Conservation (phyloP, 2,113 vertebrate genomes). For the Lampris megalopsis region DNA sequence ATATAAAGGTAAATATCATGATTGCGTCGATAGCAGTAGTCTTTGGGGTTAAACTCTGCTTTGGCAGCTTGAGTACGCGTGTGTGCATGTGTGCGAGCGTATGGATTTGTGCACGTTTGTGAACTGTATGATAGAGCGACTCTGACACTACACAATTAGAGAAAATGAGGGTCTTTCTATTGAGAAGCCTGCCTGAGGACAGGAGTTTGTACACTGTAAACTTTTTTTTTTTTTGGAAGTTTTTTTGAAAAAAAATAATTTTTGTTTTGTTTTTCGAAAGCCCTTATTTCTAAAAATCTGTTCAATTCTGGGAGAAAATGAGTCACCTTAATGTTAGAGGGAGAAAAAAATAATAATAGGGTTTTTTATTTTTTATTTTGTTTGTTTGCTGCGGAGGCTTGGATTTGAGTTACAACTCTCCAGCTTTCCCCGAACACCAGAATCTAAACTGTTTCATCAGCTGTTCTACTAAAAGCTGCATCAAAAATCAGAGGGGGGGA, state of each 20-base stretch:
- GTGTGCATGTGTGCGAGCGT: slow-evolving; percentile 60
- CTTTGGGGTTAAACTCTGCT: slow-evolving; percentile 87
- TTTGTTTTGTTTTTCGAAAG: slow-evolving; percentile 74
- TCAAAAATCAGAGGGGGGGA: slow-evolving; percentile 84
- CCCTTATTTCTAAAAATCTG: slow-evolving; percentile 91
- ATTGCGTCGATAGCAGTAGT: slow-evolving; percentile 90
- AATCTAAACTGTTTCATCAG: slow-evolving; percentile 85
- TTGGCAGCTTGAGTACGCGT: slow-evolving; percentile 87
- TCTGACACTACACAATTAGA: slow-evolving; percentile 89
- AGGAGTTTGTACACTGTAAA: slow-evolving; percentile 99
- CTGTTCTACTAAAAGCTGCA: slow-evolving; percentile 85
- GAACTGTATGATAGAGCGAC: slow-evolving; percentile 75
- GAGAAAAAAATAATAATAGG: slow-evolving; percentile 68
- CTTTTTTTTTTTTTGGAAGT: slow-evolving; percentile 76
- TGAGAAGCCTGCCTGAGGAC: slow-evolving; percentile 91
- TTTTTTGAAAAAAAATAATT: slow-evolving; percentile 63
- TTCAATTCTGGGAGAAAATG: slow-evolving; percentile 88
- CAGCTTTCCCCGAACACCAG: slow-evolving; percentile 88
- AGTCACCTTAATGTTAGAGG: slow-evolving; percentile 90
- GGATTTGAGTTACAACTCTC: slow-evolving; percentile 98
- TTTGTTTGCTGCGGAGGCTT: slow-evolving; percentile 87
- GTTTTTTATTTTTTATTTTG: slow-evolving; percentile 18
- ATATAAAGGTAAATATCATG: slow-evolving; percentile 78
- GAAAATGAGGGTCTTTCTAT: slow-evolving; percentile 92
- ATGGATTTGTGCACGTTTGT: slow-evolving; percentile 34